A percentile compares a stretch with the other conserved stretches of the same genome.
Evolutionary conservation across 2,113 vertebrate species (phyloP).

Genomic region (Rhinolophus ferrumequinum): DNA sequence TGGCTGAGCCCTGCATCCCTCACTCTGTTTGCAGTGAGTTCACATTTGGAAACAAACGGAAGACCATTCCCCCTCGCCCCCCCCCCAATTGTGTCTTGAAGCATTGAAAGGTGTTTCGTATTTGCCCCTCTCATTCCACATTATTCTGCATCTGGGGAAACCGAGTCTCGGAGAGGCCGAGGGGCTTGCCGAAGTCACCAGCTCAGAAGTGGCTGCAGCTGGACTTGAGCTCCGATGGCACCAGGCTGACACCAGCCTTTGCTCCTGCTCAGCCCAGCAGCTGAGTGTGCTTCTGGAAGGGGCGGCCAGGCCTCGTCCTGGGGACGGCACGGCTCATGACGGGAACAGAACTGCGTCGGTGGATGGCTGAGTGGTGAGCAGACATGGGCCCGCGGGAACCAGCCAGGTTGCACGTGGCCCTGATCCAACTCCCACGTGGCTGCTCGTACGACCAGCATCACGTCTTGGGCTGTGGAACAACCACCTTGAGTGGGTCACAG

Average conservation of each 20-base stretch:
- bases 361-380: background rate
- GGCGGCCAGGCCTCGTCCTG: too few relatives aligned
- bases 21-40: rapidly evolving
- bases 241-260: rapidly evolving
- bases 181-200: too few relatives aligned
- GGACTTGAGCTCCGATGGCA: rapidly evolving
- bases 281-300: background rate
- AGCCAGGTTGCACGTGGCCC: background rate
- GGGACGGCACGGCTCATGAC: background rate
- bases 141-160: background rate
- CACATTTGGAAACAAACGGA: rapidly evolving
- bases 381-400: background rate
- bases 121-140: rapidly evolving
- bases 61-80: rapidly evolving
- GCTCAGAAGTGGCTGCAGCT: background rate
- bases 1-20: rapidly evolving
- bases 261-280: background rate
- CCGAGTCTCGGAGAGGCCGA: rapidly evolving
- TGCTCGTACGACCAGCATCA: too few relatives aligned
- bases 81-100: rapidly evolving
- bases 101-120: rapidly evolving
- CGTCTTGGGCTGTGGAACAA: too few relatives aligned
- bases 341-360: background rate
- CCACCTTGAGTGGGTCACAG: too few relatives aligned
- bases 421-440: background rate